Conservation (phyloP, 2,888 invertebrate species). For the Drosophila suboccidentalis region DNA sequence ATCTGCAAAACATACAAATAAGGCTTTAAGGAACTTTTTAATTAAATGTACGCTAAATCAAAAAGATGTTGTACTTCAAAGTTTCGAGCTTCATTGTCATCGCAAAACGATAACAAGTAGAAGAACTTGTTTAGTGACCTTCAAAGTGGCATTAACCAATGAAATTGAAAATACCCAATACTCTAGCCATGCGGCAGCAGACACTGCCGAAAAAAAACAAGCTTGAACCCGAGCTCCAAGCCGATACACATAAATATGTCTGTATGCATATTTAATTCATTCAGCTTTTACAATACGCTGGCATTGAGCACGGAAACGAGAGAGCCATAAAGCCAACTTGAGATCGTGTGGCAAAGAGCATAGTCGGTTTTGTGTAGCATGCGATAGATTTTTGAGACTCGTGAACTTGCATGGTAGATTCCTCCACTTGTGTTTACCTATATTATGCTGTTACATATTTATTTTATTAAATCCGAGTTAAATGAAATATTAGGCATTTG, state of each 20-base stretch:
- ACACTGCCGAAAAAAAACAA: constrained; percentile 62
- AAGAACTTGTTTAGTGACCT: constrained; percentile 79
- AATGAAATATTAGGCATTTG: constrained; percentile 31
- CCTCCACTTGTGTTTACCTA: not conserved
- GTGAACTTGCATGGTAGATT: not conserved
- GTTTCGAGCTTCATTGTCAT: constrained; percentile 35
- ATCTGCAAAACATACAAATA: constrained; percentile 87
- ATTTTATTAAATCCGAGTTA: not conserved
- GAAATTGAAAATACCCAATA: constrained; percentile 73
- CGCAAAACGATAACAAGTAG: constrained; percentile 36
- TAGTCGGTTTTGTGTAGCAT: constrained; percentile 47
- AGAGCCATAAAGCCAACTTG: constrained; percentile 8
- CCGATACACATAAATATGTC: constrained; percentile 50
- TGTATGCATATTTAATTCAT: constrained; percentile 61
- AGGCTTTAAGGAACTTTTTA: constrained; percentile 43
- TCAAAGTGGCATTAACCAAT: constrained; percentile 63
- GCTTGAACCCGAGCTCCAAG: constrained; percentile 74
- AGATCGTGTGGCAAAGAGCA: not conserved
- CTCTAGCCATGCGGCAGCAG: constrained; percentile 36
- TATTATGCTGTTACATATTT: not conserved
- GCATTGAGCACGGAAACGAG: constrained; percentile 53
- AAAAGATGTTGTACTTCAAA: not conserved
- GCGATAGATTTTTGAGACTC: constrained; percentile 45
- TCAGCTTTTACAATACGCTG: constrained; percentile 79
- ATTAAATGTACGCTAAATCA: constrained; percentile 13